Evolutionary conservation across 2,113 vertebrate species (phyloP).

Genomic region (Suncus etruscus): DNA sequence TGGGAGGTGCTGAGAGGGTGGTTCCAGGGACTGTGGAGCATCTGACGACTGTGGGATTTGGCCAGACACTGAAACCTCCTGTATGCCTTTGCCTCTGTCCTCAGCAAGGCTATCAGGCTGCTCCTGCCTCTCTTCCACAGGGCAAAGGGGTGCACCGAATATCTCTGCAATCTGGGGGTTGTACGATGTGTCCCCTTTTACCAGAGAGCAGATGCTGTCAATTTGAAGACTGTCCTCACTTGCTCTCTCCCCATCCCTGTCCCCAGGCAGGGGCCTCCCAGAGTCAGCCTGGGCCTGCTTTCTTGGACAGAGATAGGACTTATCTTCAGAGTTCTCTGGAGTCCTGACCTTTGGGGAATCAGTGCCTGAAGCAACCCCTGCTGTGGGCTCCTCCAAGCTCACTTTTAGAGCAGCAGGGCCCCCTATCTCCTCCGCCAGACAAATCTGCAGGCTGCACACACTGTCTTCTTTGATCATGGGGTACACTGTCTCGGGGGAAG

Average conservation of each 20-base stretch:
- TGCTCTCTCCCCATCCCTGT: neutral
- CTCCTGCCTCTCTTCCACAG: slow-evolving; percentile 5
- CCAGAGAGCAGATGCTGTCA: slow-evolving; percentile 88
- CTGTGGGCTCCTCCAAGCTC: neutral
- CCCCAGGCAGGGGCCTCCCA: neutral
- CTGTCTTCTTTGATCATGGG: slow-evolving; percentile 76
- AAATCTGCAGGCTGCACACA: slow-evolving; percentile 72
- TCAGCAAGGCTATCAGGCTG: neutral
- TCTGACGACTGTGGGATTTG: too few relatives aligned
- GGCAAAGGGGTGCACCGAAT: slow-evolving; percentile 75
- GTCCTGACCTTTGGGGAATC: neutral
- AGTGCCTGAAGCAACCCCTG: neutral
- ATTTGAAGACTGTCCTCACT: slow-evolving; percentile 82
- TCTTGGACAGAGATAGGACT: neutral
- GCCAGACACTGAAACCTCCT: neutral
- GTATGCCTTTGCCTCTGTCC: neutral
- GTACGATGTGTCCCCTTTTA: slow-evolving; percentile 87
- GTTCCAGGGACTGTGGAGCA: neutral
- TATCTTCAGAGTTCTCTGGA: neutral
- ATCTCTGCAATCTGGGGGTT: slow-evolving; percentile 89
- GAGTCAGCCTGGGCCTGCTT: too few relatives aligned
- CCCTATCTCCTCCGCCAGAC: neutral
- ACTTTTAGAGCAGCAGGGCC: slow-evolving; percentile 13
- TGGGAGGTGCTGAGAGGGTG: neutral
- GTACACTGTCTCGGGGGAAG: slow-evolving; percentile 20